Percentiles rank a stretch among this genome's conserved stretches.
Conservation (phyloP, 2,113 vertebrate species). For the Stictonetta naevosa region DNA sequence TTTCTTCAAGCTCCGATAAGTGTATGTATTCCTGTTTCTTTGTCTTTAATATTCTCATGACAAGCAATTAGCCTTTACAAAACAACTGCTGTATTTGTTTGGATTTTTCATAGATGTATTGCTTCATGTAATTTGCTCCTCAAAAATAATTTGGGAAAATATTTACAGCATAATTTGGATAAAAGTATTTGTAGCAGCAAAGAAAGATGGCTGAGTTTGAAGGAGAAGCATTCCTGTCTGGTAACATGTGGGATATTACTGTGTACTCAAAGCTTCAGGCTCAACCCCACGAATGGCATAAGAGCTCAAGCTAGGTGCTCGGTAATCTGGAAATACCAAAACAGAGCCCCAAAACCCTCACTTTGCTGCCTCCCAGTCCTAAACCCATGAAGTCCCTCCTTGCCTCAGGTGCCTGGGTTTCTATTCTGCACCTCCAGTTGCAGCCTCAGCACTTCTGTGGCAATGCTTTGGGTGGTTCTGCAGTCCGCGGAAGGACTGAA, state of each 20-base stretch:
- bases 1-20: background rate
- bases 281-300: background rate
- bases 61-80: background rate
- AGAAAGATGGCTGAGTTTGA: background rate
- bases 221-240: background rate
- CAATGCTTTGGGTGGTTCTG: background rate
- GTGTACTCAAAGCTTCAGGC: background rate
- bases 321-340: background rate
- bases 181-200: background rate
- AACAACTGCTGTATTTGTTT: background rate
- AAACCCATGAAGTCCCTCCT: background rate
- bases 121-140: background rate
- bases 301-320: background rate
- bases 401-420: background rate
- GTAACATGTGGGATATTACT: background rate
- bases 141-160: background rate
- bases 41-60: background rate
- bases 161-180: background rate
- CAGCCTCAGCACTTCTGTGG: background rate
- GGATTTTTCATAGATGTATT: background rate
- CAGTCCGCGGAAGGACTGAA: background rate
- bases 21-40: background rate
- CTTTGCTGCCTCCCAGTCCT: background rate
- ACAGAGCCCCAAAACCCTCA: background rate
- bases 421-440: background rate